A percentile compares a stretch with the other conserved stretches of the same genome.
Evolutionary conservation across 1,140 invertebrate species (phyloP).

Genomic region (Cydia pomonella): DNA sequence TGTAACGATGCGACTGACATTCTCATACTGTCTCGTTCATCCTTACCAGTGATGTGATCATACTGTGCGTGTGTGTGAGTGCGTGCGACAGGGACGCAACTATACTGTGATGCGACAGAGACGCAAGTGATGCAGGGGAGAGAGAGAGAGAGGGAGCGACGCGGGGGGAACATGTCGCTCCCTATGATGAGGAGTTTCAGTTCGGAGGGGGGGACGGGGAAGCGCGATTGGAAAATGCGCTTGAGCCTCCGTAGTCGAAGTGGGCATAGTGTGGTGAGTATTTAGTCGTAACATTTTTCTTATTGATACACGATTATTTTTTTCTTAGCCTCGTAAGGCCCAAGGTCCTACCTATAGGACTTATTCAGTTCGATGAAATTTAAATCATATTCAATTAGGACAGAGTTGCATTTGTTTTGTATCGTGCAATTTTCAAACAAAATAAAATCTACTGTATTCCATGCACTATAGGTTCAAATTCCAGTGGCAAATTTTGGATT

Average conservation of each 20-base stretch:
- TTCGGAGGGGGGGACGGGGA: constrained; percentile 63
- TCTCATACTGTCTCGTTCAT: background rate
- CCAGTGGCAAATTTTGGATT: too few relatives aligned
- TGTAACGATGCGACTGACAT: background rate
- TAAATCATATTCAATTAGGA: too few relatives aligned
- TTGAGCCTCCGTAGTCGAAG: constrained; percentile 71
- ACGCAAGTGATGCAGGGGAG: constrained; percentile 48
- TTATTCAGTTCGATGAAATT: too few relatives aligned
- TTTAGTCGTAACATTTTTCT: too few relatives aligned
- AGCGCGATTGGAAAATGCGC: constrained; percentile 71
- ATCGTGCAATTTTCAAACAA: too few relatives aligned
- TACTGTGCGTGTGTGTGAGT: background rate
- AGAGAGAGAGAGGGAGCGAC: constrained; percentile 17
- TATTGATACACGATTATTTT: too few relatives aligned
- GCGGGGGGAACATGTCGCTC: constrained; percentile 52
- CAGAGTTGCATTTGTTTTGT: too few relatives aligned
- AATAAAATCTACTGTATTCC: too few relatives aligned
- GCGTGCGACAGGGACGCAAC: constrained; percentile 52
- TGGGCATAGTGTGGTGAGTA: constrained; percentile 69
- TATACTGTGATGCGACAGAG: constrained; percentile 46
- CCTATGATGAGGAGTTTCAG: constrained; percentile 71
- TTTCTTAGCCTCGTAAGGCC: too few relatives aligned
- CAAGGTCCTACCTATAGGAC: too few relatives aligned
- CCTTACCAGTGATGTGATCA: constrained; percentile 3
- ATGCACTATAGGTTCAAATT: too few relatives aligned